Evolutionary conservation across 2,113 vertebrate genomes (phyloP), one percentile per base, ranked within the genome.

Genomic region (Rana temporaria): DNA sequence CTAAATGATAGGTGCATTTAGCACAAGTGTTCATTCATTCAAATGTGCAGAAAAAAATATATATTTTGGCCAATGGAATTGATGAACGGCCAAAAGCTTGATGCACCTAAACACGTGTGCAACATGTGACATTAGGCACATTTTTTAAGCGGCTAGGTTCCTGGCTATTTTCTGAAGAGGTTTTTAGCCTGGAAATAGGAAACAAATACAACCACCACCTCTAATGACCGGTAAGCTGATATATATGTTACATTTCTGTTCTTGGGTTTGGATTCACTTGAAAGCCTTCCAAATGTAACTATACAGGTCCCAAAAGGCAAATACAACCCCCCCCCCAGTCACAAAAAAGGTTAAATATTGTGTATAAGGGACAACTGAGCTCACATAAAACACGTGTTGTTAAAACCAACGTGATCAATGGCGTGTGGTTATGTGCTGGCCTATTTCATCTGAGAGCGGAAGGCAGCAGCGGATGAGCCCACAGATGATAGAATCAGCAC

Each of bases 401-500:
- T 69, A 80, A 70, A 57, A n/a, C 32, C 30, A 26, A 17, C 65
- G 32, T 69, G 78, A 79, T 68, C 14, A 42, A 57, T 7, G 52
- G 24, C 65, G 22, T 38, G 12, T 59, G 64, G 26, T 19, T 42
- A 30, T 59, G 74, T 20, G 5, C n/a, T 30, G 19, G 34, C 22
- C 66, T 63, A 56, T 70, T 70, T 48, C 30, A 53, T 56, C 26
- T 34, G 59, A 69, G 22, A 59, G 42, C 38, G 18, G 55, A 32
- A 48, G 67, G 20, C 52, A 52, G 20, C 52, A 52, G 78, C 78
- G 12, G 48, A 72, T 26, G 22, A 57, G 55, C 71, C 22, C 55
- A 19, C 16, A 52, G 34, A 70, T 48, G 78, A 70, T 70, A 56
- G 68, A 52, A 66, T 71, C 78, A 80, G 78, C 78, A 79, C 64